Evolutionary conservation across 2,797 vertebrate species (phyloP).

Genomic region (Florisuga fusca): DNA sequence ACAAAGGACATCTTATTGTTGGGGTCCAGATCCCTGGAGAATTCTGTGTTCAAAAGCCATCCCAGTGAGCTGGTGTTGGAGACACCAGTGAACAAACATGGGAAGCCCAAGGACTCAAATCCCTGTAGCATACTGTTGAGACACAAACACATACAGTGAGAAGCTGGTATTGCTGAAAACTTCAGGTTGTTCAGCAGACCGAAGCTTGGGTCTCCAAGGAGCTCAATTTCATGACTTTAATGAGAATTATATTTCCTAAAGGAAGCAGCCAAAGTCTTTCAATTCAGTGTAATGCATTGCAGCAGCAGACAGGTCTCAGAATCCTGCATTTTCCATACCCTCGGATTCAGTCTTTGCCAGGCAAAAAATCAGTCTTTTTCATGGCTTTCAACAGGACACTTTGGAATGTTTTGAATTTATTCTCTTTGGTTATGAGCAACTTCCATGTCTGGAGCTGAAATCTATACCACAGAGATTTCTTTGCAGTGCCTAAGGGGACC

Average conservation of each 20-base stretch:
- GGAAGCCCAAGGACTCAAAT: neutral
- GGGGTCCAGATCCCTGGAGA: neutral
- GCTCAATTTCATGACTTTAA: slow-evolving; percentile 30
- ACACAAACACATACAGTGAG: neutral
- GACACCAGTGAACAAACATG: neutral
- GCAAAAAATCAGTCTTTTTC: neutral
- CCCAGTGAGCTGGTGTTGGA: neutral
- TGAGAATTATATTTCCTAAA: slow-evolving; percentile 50
- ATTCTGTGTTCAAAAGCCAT: neutral
- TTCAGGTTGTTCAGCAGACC: neutral
- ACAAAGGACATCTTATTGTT: neutral
- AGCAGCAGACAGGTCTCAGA: neutral
- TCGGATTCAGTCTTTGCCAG: neutral
- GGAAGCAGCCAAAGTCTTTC: slow-evolving; percentile 32
- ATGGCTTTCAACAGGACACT: neutral
- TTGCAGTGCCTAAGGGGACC: neutral
- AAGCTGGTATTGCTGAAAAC: neutral
- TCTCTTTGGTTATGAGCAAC: neutral
- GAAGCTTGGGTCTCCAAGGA: neutral
- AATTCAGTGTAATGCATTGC: neutral
- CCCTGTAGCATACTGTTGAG: neutral
- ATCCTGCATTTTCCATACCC: neutral
- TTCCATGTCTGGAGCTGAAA: neutral
- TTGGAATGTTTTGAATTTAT: neutral
- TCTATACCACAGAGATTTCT: neutral